phyloP scores from a whole-genome alignment of 2,113 vertebrate species.

The Tricholaema leucomelas region DNA sequence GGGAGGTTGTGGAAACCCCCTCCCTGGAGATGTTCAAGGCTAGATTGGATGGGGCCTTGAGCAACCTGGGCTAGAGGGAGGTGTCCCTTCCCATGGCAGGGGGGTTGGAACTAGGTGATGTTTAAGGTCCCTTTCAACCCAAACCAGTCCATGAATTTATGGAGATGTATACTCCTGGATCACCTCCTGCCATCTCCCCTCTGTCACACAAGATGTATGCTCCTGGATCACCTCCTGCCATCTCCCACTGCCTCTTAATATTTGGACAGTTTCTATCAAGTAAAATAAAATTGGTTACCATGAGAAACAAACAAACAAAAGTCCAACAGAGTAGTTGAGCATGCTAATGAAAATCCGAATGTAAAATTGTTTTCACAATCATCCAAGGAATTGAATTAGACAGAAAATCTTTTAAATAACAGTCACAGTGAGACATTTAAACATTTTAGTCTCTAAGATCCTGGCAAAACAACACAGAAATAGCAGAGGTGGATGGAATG shows the following conservation, averaged over 20 bases:
- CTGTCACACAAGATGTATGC: slow-evolving; percentile 56
- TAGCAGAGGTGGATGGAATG: background rate
- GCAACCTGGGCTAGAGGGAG: no score
- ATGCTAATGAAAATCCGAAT: background rate
- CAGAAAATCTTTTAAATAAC: slow-evolving; percentile 6
- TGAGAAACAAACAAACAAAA: slow-evolving; percentile 65
- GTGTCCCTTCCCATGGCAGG: no score
- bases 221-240: slow-evolving; percentile 69
- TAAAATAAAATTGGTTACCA: slow-evolving; percentile 68
- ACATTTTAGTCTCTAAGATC: slow-evolving; percentile 14
- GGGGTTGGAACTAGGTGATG: no score
- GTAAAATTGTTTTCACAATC: slow-evolving; percentile 19
- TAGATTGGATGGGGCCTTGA: no score
- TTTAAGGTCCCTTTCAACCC: no score
- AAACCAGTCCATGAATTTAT: background rate
- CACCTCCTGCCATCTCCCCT: slow-evolving; percentile 72
- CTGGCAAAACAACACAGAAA: slow-evolving; percentile 29
- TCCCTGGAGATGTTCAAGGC: no score
- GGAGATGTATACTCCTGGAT: slow-evolving; percentile 61
- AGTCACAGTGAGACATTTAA: background rate
- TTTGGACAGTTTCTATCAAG: slow-evolving; percentile 65
- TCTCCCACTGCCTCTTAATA: slow-evolving; percentile 67
- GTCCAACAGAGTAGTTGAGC: slow-evolving; percentile 54
- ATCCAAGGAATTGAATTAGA: background rate
- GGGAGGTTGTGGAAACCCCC: no score